A percentile compares a stretch with the other conserved stretches of the same genome.
These are phyloP conservation scores for Halcyon smyrnensis DNA, from an alignment of 2,797 vertebrate genomes.

Conservation along the genomic window DNA sequence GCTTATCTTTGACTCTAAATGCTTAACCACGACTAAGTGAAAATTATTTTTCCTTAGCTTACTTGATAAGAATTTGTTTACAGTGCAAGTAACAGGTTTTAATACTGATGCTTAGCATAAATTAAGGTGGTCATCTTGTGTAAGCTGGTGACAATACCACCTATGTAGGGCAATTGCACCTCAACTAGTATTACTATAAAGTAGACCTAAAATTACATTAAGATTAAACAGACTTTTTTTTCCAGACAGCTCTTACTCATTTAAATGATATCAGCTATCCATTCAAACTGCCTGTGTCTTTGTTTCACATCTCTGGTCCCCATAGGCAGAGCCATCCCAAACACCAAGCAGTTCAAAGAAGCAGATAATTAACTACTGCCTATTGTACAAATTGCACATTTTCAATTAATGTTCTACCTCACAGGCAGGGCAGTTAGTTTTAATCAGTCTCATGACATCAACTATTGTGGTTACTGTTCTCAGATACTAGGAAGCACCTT, in stretches of 20 bases:
- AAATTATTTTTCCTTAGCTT: constrained; percentile 12
- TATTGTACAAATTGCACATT: constrained; percentile 69
- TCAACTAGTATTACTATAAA: neutral
- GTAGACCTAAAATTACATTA: neutral
- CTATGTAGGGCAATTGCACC: neutral
- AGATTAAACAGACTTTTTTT: neutral
- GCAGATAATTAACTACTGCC: constrained; percentile 69
- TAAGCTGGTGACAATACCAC: neutral
- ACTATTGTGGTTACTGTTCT: constrained; percentile 53
- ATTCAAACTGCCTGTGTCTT: constrained; percentile 10
- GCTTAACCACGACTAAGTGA: neutral
- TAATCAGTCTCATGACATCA: constrained; percentile 66
- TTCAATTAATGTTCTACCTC: constrained; percentile 72
- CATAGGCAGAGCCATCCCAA: constrained; percentile 61
- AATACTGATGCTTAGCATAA: neutral
- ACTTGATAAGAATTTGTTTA: constrained; percentile 20
- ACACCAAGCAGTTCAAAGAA: constrained; percentile 68
- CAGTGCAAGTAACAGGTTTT: constrained; percentile 10
- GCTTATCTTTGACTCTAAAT: constrained; percentile 28
- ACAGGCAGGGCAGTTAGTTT: constrained; percentile 68
- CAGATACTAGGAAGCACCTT: constrained; percentile 29
- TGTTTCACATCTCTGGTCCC: constrained; percentile 38
- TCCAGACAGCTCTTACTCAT: neutral
- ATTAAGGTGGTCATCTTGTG: neutral
- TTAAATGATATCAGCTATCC: neutral